Base-by-base conservation (phyloP, 2,113 vertebrate genomes). In the Nannobrachium achirus region DNA sequence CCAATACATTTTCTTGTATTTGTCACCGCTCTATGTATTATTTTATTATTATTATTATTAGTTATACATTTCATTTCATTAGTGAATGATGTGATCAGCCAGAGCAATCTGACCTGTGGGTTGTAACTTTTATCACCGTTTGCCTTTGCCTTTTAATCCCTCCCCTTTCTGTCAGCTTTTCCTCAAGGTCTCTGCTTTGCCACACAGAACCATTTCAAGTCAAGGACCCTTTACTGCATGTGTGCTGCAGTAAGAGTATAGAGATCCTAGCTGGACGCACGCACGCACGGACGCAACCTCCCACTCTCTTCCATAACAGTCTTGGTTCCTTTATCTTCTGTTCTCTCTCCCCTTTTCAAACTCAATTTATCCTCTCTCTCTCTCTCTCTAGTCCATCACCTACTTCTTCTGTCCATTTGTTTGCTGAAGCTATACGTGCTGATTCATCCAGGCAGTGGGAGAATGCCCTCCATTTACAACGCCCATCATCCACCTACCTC, bases 361-460 rank as follows among this genome's bases (percentile, higher is more conserved):
- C 53, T 71, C 16, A 42, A 49, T 45, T 49, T 69, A 19, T 61
- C 20, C 56, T 52, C n/a, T n/a, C n/a, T n/a, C n/a, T n/a, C n/a
- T n/a, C n/a, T n/a, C 49, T 42, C 56, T 56, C 42, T 40, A 62
- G 25, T 67, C 57, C 63, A 65, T 33, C 15, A 15, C 25, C 68
- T 41, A 11, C 51, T 38, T 16, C 16, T 20, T 10, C 14, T n/a
- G 41, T 41, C n/a, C 8, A 18, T 59, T 68, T 67, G 53, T 76
- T 86, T 76, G 56, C 66, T 63, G 45, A 69, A 61, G 52, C 62
- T 57, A 59, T 66, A 59, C 65, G 69, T 79, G 80, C 76, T 80
- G 84, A 91, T 75, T 92, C 79, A 88, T 69, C 15, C 71, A 74
- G 68, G 59, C 75, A 75, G 58, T 79, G 75, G 83, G 85, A 83